Percentiles rank a stretch among this genome's conserved stretches.
phyloP scores from a whole-genome alignment of 1,140 invertebrate species.

The Drosophila serrata region DNA sequence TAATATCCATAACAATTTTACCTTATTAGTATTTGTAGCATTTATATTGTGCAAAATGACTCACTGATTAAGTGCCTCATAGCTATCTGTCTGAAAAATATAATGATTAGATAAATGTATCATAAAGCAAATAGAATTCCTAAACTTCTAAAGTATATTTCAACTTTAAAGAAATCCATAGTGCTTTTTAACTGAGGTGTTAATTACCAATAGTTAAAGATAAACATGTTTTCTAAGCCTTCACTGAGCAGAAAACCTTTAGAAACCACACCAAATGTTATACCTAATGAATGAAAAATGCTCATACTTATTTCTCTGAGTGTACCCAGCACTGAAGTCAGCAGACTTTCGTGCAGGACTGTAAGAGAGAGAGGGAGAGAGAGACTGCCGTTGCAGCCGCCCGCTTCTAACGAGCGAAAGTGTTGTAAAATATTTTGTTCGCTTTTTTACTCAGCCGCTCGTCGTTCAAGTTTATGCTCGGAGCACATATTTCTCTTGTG shows the following conservation, averaged over 20 bases:
- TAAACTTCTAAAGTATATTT: not conserved
- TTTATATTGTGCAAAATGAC: not conserved
- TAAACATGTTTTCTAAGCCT: not conserved
- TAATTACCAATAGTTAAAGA: not conserved
- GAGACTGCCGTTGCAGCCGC: constrained; percentile 35
- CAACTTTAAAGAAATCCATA: not conserved
- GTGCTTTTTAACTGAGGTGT: not conserved
- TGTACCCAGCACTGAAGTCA: constrained; percentile 19
- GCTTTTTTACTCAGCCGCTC: constrained; percentile 43
- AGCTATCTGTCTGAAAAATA: too few species aligned
- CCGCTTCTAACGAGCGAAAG: constrained; percentile 80
- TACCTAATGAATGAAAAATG: not conserved
- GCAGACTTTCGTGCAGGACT: constrained; percentile 68
- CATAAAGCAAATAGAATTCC: not conserved
- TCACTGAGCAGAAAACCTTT: too few species aligned
- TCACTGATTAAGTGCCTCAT: not conserved
- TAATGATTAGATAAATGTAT: not conserved
- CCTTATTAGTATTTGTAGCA: too few species aligned
- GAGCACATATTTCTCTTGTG: constrained; percentile 58
- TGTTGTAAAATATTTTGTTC: constrained; percentile 80
- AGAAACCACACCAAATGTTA: too few species aligned
- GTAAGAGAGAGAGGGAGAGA: constrained; percentile 36
- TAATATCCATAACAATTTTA: too few species aligned
- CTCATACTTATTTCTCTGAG: not conserved
- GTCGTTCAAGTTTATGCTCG: constrained; percentile 32